Percentiles rank a stretch among this genome's conserved stretches.
Conservation (phyloP, 2,888 invertebrate species). For the Biston betularia region DNA sequence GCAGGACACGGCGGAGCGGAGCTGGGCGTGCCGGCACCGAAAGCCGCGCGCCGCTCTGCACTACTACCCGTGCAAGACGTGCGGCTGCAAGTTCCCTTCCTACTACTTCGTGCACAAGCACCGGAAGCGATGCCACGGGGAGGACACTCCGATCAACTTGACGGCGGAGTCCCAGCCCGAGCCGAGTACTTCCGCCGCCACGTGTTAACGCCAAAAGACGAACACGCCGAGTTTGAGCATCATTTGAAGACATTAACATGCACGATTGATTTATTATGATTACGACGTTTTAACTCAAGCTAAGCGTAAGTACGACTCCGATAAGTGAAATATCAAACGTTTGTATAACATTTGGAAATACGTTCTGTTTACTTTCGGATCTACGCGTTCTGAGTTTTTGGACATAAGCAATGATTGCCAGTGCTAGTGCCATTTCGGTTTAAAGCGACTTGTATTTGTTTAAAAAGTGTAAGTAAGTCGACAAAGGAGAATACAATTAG, state of each 20-base stretch:
- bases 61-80: slow-evolving; percentile 97
- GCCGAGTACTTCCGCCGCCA: slow-evolving; percentile 68
- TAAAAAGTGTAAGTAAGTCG: too few species aligned
- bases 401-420: too few species aligned
- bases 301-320: too few species aligned
- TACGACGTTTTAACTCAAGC: too few species aligned
- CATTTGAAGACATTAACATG: not conserved
- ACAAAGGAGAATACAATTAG: too few species aligned
- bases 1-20: slow-evolving; percentile 85
- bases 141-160: slow-evolving; percentile 70
- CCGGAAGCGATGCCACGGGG: slow-evolving; percentile 93
- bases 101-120: slow-evolving; percentile 98
- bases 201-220: slow-evolving; percentile 25
- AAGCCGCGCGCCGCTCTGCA: slow-evolving; percentile 92
- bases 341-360: too few species aligned
- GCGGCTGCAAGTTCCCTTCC: slow-evolving; percentile 96
- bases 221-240: not conserved
- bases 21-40: slow-evolving; percentile 94
- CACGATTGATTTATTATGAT: not conserved
- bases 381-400: not conserved
- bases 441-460: too few species aligned
- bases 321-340: too few species aligned
- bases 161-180: slow-evolving; percentile 51
- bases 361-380: not conserved
- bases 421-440: too few species aligned